Evolutionary conservation across 1,140 invertebrate species (phyloP), one percentile per base, ranked within the genome.

Genomic region (Zaprionus ghesquierei): DNA sequence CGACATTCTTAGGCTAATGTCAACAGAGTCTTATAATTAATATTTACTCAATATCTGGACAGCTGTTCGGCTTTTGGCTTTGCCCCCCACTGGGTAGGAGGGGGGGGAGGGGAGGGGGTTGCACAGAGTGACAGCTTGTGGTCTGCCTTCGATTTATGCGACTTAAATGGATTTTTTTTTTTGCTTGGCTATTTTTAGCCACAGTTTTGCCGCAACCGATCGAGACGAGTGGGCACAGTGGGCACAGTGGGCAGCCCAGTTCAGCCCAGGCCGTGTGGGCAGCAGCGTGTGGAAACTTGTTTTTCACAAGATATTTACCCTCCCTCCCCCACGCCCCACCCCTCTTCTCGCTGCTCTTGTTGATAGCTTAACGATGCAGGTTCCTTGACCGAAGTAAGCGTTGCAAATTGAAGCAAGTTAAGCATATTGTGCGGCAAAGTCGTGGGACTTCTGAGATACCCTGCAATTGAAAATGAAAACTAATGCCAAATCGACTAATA

Each of bases 181-280:
- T n/a, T n/a, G n/a, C n/a, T 29, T 70, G 72, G 72, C 73, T 84
- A 84, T 84, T 84, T 82, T 84, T 84, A 84, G 64, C 79, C 79
- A 59, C 46, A 63, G 70, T 46, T n/a, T n/a, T n/a, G n/a, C n/a
- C n/a, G n/a, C 23, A n/a, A 13, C 15, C 38, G 58, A 58, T 31
- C 22, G 50, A 27, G 35, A 23, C 22, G 50, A 27, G 35, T 49
- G 59, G 59, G 59, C 56, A n/a, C n/a, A n/a, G n/a, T n/a, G n/a
- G n/a, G n/a, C n/a, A n/a, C n/a, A n/a, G n/a, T n/a, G n/a, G n/a
- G n/a, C n/a, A n/a, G n/a, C n/a, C n/a, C n/a, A n/a, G n/a, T n/a
- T n/a, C n/a, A n/a, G n/a, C n/a, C n/a, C n/a, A n/a, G n/a, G n/a
- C 54, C 50, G 68, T 79, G 81, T 82, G 80, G 69, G 82, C 79